A percentile compares a stretch with the other conserved stretches of the same genome.
phyloP scores from a whole-genome alignment of 2,797 vertebrate genomes.

The Xiphorhynchus erythropygius region DNA sequence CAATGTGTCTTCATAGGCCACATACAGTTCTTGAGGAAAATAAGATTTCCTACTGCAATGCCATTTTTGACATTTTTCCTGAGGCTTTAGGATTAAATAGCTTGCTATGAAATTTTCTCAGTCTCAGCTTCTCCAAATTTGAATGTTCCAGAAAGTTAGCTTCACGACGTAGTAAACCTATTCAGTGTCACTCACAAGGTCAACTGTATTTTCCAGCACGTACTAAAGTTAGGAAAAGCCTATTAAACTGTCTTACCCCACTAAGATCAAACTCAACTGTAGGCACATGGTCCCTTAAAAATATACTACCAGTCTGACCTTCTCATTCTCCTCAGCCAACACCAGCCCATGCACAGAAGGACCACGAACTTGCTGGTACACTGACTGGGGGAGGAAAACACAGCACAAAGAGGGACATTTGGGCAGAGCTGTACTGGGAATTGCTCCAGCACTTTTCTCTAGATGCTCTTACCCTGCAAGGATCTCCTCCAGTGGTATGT shows the following conservation, averaged over 20 bases:
- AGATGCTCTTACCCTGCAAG: neutral
- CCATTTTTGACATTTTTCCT: slow-evolving; percentile 10
- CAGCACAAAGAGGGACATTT: neutral
- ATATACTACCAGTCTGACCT: neutral
- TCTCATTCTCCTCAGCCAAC: neutral
- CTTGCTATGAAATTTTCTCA: neutral
- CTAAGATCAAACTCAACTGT: neutral
- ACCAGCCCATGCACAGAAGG: rapidly evolving
- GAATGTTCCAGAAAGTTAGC: slow-evolving; percentile 8
- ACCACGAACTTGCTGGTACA: neutral
- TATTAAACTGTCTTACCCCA: neutral
- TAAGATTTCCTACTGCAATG: neutral
- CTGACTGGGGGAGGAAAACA: neutral
- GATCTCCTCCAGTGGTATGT: neutral
- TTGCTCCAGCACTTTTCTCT: neutral
- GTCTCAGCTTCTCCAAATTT: slow-evolving; percentile 6
- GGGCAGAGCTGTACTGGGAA: neutral
- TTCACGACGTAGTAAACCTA: neutral
- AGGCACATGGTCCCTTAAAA: neutral
- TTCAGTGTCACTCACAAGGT: neutral
- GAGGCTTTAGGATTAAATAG: slow-evolving; percentile 41
- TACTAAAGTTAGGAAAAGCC: neutral
- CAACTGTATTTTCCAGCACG: neutral
- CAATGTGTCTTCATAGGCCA: neutral
- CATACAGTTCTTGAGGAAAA: neutral